These are phyloP conservation scores for Nothocercus nigrocapillus DNA, from an alignment of 2,113 vertebrate genomes.

Conservation along the genomic window DNA sequence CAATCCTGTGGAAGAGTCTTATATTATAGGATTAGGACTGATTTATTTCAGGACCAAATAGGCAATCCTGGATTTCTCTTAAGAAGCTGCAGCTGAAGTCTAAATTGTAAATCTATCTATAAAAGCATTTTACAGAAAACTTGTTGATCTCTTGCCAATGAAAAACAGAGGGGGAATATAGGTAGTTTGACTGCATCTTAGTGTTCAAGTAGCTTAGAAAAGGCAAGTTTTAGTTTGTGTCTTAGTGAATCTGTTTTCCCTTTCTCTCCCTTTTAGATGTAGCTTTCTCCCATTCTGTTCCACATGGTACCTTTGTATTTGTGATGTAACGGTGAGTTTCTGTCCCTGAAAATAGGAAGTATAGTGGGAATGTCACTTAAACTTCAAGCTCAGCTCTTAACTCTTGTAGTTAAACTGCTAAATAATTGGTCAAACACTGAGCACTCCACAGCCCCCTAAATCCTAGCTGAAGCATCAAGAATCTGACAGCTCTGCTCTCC, in stretches of 20 bases:
- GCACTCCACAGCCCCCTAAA: not conserved
- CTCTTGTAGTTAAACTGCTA: not conserved
- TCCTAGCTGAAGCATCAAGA: not conserved
- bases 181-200: not conserved
- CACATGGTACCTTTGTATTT: not conserved
- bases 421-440: not conserved
- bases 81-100: not conserved
- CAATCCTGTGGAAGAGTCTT: not conserved
- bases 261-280: not conserved
- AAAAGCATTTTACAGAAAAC: not conserved
- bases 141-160: not conserved
- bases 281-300: not conserved
- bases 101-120: not conserved
- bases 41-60: conserved; percentile 8
- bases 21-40: conserved; percentile 23
- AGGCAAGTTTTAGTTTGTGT: not conserved
- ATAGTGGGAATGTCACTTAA: not conserved
- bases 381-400: not conserved
- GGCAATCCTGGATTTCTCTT: conserved; percentile 43
- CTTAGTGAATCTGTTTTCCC: not conserved
- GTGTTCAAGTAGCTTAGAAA: not conserved
- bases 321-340: not conserved
- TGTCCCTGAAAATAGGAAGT: not conserved
- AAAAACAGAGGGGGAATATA: not conserved
- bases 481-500: not conserved